Percentiles rank a stretch among this genome's conserved stretches.
phyloP scores from a whole-genome alignment of 1,140 invertebrate genomes.

The Drosophila sturtevanti region DNA sequence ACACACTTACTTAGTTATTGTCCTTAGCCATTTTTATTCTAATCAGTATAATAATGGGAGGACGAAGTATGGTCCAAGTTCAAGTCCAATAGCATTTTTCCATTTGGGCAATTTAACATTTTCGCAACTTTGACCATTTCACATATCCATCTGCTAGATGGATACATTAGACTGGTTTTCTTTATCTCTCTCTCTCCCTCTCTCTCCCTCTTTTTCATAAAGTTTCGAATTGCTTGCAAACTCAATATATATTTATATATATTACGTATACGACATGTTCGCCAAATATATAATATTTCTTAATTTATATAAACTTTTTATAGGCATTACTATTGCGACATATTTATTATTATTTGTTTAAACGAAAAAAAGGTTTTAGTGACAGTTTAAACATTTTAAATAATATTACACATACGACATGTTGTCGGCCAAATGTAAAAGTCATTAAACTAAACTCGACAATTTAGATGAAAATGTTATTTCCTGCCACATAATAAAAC shows the following conservation, averaged over 20 bases:
- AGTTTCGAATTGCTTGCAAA: not conserved
- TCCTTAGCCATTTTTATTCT: conserved; percentile 49
- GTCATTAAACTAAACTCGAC: too few species aligned
- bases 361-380: too few species aligned
- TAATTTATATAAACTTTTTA: too few species aligned
- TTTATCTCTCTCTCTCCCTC: too few species aligned
- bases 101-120: not conserved
- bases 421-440: not conserved
- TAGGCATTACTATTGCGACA: too few species aligned
- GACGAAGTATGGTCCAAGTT: not conserved
- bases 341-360: too few species aligned
- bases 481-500: too few species aligned
- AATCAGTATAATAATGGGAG: conserved; percentile 26
- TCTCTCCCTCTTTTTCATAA: not conserved
- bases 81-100: conserved; percentile 1
- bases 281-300: not conserved
- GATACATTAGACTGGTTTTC: not conserved
- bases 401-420: not conserved
- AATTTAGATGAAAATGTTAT: too few species aligned
- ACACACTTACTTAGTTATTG: conserved; percentile 23
- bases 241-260: too few species aligned
- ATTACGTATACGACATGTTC: not conserved
- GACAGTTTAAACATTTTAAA: not conserved
- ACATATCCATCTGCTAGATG: not conserved
- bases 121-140: not conserved